Conservation (phyloP, 2,888 invertebrate genomes). For the Aphidoletes aphidimyza region DNA sequence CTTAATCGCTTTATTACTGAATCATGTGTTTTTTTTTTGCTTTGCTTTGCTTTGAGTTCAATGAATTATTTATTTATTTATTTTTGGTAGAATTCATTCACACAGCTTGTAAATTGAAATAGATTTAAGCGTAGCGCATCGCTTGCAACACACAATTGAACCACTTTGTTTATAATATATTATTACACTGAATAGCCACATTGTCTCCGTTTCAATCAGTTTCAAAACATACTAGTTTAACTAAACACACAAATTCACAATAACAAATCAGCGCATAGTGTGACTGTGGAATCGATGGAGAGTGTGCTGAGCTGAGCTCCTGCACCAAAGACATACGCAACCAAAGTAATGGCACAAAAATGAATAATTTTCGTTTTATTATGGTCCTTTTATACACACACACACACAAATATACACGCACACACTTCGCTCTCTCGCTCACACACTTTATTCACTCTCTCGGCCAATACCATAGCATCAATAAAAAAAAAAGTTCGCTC, state of each 20-base stretch:
- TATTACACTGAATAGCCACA: neutral
- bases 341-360: conserved; percentile 29
- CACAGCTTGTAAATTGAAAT: neutral
- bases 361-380: conserved; percentile 31
- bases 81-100: neutral
- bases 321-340: conserved; percentile 27
- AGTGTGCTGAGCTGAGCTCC: neutral
- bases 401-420: neutral
- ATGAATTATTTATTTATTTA: neutral
- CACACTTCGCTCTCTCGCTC: neutral
- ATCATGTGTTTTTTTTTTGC: no score
- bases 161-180: neutral
- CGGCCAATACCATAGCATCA: neutral
- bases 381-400: conserved; percentile 34
- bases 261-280: neutral
- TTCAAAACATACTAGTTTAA: conserved; percentile 4
- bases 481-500: neutral
- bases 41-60: no score
- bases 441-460: neutral
- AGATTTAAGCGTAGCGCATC: neutral
- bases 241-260: conserved; percentile 20
- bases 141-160: neutral
- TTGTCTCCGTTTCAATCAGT: neutral
- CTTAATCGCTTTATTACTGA: no score
- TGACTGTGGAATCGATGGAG: neutral